Evolutionary conservation across 2,888 invertebrate species (phyloP).

Genomic region (Pollenia griseotomentosa): DNA sequence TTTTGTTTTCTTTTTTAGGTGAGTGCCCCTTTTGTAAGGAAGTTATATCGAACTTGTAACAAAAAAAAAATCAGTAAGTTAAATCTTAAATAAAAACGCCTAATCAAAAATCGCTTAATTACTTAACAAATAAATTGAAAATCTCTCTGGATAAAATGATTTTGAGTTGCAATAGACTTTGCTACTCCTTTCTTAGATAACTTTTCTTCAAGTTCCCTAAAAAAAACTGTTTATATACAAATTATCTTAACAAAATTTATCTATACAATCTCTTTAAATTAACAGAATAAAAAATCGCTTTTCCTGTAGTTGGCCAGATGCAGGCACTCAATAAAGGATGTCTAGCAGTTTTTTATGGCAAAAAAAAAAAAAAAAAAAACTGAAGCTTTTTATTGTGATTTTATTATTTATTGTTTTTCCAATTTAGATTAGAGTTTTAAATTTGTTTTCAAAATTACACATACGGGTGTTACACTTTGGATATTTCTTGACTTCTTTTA

Average conservation of each 20-base stretch:
- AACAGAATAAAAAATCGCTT: constrained; percentile 37
- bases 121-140: neutral
- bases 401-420: constrained; percentile 14
- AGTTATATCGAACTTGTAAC: neutral
- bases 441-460: constrained; percentile 1
- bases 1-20: constrained; percentile 57
- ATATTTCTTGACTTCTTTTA: constrained; percentile 11
- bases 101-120: constrained; percentile 28
- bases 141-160: neutral
- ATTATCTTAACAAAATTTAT: constrained; percentile 33
- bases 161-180: constrained; percentile 23
- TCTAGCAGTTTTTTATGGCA: neutral
- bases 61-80: constrained; percentile 56
- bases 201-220: neutral
- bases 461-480: constrained; percentile 21
- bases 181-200: constrained; percentile 1
- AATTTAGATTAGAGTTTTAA: neutral
- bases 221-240: constrained; percentile 54
- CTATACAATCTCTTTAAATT: constrained; percentile 30
- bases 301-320: constrained; percentile 31
- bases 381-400: constrained; percentile 31
- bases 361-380: too few relatives aligned
- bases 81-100: constrained; percentile 17
- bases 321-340: constrained; percentile 1
- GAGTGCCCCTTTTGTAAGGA: constrained; percentile 33